Evolutionary conservation across 2,797 vertebrate genomes (phyloP).

Genomic region (Xerus rutilus): DNA sequence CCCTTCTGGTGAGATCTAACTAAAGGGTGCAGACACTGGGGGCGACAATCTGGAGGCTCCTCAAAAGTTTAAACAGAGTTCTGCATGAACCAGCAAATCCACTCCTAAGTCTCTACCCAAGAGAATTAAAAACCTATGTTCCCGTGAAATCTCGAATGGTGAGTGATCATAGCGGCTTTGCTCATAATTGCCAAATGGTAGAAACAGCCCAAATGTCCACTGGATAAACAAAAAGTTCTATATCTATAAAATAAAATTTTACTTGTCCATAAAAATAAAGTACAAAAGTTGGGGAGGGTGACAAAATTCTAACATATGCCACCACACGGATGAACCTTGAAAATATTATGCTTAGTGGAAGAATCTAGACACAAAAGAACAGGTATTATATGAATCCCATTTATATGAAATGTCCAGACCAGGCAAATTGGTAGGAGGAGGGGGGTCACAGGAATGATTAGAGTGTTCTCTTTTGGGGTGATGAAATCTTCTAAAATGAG

Average conservation of each 20-base stretch:
- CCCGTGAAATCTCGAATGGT: not conserved
- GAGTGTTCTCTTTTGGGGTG: not conserved
- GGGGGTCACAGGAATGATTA: not conserved
- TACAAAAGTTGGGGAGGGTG: not conserved
- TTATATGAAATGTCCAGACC: not conserved
- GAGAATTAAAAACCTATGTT: not conserved
- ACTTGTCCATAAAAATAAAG: not conserved
- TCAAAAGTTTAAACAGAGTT: not conserved
- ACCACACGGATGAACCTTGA: not conserved
- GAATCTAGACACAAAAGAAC: not conserved
- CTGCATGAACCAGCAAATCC: not conserved
- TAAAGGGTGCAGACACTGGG: not conserved
- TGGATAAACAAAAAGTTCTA: not conserved
- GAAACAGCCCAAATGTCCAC: not conserved
- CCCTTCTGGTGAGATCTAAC: not conserved
- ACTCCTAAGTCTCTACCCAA: not conserved
- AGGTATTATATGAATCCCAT: not conserved
- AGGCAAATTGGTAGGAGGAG: not conserved
- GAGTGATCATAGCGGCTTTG: not conserved
- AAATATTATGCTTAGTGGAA: not conserved
- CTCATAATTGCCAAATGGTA: not conserved
- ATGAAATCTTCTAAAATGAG: constrained; percentile 24
- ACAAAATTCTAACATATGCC: not conserved
- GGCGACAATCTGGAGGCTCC: not conserved
- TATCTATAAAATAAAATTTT: not conserved